Conservation (phyloP, 2,113 vertebrate genomes). For the Porphyrio hochstetteri region DNA sequence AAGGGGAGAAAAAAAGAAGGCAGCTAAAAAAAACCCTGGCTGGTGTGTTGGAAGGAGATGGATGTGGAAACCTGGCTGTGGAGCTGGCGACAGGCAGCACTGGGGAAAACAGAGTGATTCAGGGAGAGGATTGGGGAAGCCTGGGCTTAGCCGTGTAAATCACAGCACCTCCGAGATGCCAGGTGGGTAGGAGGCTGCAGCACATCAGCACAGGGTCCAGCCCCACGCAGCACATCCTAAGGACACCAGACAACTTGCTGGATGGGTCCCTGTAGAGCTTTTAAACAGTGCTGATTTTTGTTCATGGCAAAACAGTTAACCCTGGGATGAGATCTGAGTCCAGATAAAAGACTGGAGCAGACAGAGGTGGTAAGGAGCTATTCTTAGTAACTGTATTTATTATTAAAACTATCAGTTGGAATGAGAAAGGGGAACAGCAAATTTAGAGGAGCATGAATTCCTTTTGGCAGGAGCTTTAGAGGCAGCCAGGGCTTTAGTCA, state of each 20-base stretch:
- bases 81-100: not conserved
- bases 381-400: constrained; percentile 41
- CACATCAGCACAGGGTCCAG: not conserved
- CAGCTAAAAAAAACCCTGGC: not conserved
- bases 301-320: not conserved
- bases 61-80: not conserved
- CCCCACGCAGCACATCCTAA: not conserved
- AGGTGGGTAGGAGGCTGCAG: not conserved
- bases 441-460: constrained; percentile 37
- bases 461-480: constrained; percentile 49
- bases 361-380: constrained; percentile 33
- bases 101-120: not conserved
- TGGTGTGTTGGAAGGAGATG: not conserved
- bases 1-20: rapidly evolving
- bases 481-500: constrained; percentile 27
- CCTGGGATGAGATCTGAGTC: not conserved
- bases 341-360: not conserved
- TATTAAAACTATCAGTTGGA: constrained; percentile 52
- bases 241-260: not conserved
- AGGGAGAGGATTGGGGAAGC: not conserved
- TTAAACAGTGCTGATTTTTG: not conserved
- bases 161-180: not conserved
- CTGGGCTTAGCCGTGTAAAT: not conserved
- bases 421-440: not conserved
- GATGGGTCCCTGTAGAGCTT: not conserved